Base-by-base conservation (phyloP, 2,797 vertebrate genomes). In the Alcedo atthis region DNA sequence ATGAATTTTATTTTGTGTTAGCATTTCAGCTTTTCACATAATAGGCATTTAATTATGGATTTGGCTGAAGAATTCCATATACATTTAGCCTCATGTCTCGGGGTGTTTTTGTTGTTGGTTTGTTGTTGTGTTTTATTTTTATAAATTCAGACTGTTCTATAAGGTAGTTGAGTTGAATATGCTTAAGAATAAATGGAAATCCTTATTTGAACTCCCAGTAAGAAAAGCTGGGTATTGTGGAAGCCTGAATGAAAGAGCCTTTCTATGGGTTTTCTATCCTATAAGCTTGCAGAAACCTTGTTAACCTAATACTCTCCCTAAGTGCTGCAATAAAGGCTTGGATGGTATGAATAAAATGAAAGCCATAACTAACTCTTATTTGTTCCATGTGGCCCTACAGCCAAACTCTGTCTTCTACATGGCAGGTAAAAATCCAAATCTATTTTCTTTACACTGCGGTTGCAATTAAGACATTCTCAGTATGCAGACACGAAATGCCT, bases 391-490 rank as follows among this genome's bases (percentile, higher is more conserved):
- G 45, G 28, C 37, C 28, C 20, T 58, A 24, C 5, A 63, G 15
- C n/a, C 12, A 54, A 73, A 12, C 7, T 71, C 37, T 87, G 53
- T 17, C 18, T 86, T 87, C 49, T 64, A 21, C n/a, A 17, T 32
- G 26, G 10, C 49, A 69, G 77, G 14, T 37, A 10, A 88, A 85
- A 81, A 59, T 81, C 28, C 22, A 18, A 1, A 24, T 59, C 12
- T 55, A 8, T 82, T 87, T 70, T 85, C 17, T 78, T 85, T 74
- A 30, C 14, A 24, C 26, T 78, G 43, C 43, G 59, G 43, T 76
- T 75, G 32, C 64, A 82, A 37, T 93, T 82, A 87, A 95, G 81
- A 46, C 59, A 32, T 81, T 96, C 91, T 91, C 62, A 74, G n/a
- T 81, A 79, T 70, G 80, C 70, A 68, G 79, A 57, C 59, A 48